A percentile compares a stretch with the other conserved stretches of the same genome.
These are phyloP conservation scores for Pangasius krempfi DNA, from an alignment of 2,797 vertebrate species.

Conservation along the genomic window DNA sequence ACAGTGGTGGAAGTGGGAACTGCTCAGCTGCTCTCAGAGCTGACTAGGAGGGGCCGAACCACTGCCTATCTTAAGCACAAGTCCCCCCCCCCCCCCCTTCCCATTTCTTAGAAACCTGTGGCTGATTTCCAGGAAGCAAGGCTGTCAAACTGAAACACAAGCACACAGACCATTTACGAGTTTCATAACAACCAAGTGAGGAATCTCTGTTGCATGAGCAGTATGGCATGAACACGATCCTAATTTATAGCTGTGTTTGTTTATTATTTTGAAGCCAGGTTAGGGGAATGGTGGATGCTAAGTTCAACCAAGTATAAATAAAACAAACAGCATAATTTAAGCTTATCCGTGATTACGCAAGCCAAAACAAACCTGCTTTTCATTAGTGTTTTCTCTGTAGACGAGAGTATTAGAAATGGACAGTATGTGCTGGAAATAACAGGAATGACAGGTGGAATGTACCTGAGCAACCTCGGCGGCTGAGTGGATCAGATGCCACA, in stretches of 20 bases:
- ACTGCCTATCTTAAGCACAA: constrained; percentile 34
- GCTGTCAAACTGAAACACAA: constrained; percentile 56
- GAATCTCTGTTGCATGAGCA: background rate
- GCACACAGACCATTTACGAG: background rate
- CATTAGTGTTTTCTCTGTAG: background rate
- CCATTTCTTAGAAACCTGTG: constrained; percentile 32
- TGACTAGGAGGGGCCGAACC: constrained; percentile 5
- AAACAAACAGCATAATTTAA: background rate
- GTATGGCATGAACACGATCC: background rate
- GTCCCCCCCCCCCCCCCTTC: background rate
- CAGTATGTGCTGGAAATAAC: background rate
- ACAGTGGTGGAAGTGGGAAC: constrained; percentile 9
- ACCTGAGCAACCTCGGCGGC: constrained; percentile 88
- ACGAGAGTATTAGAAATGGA: background rate
- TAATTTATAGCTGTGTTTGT: background rate
- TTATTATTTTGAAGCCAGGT: background rate
- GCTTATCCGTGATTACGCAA: background rate
- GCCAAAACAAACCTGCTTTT: background rate
- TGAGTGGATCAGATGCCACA: constrained; percentile 90
- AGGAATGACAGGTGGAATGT: constrained; percentile 27
- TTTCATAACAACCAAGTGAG: background rate
- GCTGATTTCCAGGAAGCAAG: constrained; percentile 58
- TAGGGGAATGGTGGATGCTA: background rate
- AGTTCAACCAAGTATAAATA: background rate
- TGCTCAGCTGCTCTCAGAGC: background rate